Conservation (phyloP, 2,888 invertebrate genomes). For the Melanchra persicariae region DNA sequence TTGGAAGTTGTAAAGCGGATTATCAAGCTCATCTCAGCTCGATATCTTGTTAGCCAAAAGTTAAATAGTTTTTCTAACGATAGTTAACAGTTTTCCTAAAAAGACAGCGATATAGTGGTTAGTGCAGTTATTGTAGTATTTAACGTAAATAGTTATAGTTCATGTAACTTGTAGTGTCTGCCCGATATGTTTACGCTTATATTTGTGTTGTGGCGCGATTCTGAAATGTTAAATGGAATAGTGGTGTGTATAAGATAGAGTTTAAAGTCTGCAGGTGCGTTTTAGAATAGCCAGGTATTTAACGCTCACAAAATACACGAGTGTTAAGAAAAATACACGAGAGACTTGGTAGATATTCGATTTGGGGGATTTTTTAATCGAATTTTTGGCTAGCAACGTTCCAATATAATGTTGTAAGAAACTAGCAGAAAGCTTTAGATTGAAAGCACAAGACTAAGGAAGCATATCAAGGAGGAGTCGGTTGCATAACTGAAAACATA, state of each 20-base stretch:
- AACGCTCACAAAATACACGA: neutral
- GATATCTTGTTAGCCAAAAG: constrained; percentile 44
- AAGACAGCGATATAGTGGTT: constrained; percentile 80
- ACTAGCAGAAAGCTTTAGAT: neutral
- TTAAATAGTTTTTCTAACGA: constrained; percentile 67
- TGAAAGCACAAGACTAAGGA: constrained; percentile 24
- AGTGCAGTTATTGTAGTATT: constrained; percentile 72
- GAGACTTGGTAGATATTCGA: neutral
- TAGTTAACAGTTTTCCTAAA: constrained; percentile 75
- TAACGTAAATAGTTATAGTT: constrained; percentile 61
- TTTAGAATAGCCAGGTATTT: neutral
- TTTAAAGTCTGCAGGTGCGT: too few relatives aligned
- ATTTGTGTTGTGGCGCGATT: constrained; percentile 61
- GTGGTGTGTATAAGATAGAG: neutral
- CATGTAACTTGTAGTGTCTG: constrained; percentile 60
- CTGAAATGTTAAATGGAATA: neutral
- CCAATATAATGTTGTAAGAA: neutral
- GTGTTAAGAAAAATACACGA: too few relatives aligned
- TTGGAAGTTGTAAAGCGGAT: constrained; percentile 17
- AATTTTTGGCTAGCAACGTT: neutral
- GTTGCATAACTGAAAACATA: constrained; percentile 32
- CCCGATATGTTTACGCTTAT: constrained; percentile 64
- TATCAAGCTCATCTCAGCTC: constrained; percentile 3
- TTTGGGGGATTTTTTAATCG: neutral
- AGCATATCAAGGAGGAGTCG: constrained; percentile 49